Evolutionary conservation across 2,113 vertebrate genomes (phyloP), one percentile per base, ranked within the genome.

Genomic region (Tragelaphus strepsiceros): DNA sequence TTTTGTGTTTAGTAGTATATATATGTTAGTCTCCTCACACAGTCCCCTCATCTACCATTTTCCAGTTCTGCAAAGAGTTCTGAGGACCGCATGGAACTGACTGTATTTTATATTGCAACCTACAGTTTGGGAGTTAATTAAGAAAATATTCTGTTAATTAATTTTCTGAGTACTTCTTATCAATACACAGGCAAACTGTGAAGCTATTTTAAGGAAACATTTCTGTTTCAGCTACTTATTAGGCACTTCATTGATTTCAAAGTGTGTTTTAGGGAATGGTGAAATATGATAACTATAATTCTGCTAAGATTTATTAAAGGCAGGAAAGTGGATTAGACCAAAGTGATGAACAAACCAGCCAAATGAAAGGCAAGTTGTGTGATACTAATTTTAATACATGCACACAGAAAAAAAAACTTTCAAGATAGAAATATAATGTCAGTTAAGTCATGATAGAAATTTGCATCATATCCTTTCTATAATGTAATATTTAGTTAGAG

Each of bases 91-190:
- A 3, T 11, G 10, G 1, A 1, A 9, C 71, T 62, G 32, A 32
- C 28, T 64, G 19, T 74, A n/a, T 59, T 82, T 92, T 64, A 10
- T 87, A 16, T 30, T 43, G 67, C 62, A 91, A 58, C 46, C n/a
- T 89, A 19, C 32, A 74, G 2, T 89, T 94, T 77, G 77, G 49
- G 46, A 98, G 78, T 96, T 97, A 97, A 96, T 95, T 95, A 96
- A 96, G 77, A 95, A 96, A 97, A 97, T 64, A 95, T 59, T 53
- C 46, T 78, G 24, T 89, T 94, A 98, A 98, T 98, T 98, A 97
- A 94, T 98, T 98, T 97, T 61, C 32, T 46, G 77, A 96, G 61
- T 5, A 15, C 67, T 81, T 93, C 91, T 97, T 97, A 97, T 98
- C 94, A 91, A 88, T 43, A 43, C 4, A 15, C 49, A 80, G 92